phyloP scores from a whole-genome alignment of 1,140 invertebrate species.

The Teleopsis dalmanni region DNA sequence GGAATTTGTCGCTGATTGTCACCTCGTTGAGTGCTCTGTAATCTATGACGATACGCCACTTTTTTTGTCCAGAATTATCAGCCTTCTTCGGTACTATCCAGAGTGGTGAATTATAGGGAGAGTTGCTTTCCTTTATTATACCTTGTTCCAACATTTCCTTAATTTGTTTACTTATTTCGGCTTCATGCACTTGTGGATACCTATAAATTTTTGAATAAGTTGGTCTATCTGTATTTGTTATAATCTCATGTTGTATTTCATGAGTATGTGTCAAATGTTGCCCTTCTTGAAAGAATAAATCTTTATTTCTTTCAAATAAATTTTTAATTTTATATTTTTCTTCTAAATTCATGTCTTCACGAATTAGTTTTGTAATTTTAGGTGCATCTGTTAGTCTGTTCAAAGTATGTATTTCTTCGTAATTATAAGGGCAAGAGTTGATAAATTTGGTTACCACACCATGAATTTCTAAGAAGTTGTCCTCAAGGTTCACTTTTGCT shows the following conservation, averaged over 20 bases:
- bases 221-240: constrained; percentile 16
- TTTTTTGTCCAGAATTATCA: constrained; percentile 34
- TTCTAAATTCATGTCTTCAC: neutral
- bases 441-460: neutral
- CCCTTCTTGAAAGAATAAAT: constrained; percentile 6
- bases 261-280: constrained; percentile 2
- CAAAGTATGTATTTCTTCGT: neutral
- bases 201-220: constrained; percentile 27
- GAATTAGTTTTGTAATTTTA: neutral
- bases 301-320: neutral
- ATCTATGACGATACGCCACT: constrained; percentile 41
- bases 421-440: constrained; percentile 1
- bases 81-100: constrained; percentile 42
- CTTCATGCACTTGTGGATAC: constrained; percentile 35
- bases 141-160: constrained; percentile 38
- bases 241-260: constrained; percentile 24
- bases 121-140: constrained; percentile 34
- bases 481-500: constrained; percentile 2
- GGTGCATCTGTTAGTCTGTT: neutral
- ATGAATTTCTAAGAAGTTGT: constrained; percentile 2
- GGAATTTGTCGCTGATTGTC: constrained; percentile 44
- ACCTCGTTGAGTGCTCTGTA: constrained; percentile 39
- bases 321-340: neutral
- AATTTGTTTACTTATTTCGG: constrained; percentile 38
- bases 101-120: constrained; percentile 33